Base-by-base conservation (phyloP, 2,113 vertebrate genomes). In the Orycteropus afer region DNA sequence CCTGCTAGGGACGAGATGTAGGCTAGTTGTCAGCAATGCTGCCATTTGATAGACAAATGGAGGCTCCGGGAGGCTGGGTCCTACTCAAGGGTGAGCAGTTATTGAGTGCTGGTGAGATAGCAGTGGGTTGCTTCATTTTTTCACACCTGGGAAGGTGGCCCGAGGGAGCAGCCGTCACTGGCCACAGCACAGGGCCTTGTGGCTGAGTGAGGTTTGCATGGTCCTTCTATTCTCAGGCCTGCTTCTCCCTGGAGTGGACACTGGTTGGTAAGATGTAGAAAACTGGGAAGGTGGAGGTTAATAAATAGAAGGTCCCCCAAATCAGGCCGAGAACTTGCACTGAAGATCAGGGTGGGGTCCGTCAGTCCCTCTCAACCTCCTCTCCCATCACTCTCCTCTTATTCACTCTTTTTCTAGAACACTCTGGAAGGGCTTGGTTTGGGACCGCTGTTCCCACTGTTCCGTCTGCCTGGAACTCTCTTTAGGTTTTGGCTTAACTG, bases 181-280 rank as follows among this genome's bases (percentile, higher is more conserved):
- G 63, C 40, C 37, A 1, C 0, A 2, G 63, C 63, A 0, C 14
- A 27, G 0, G 6, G 18, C 1, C 40, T 22, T 4, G 18, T 15
- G 59, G 49, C 37, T 34, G 69, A 17, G 7, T 5, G 11, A 2
- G 25, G 15, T 22, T 34, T 3, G n/a, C 1, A 27, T 2, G 5
- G 17, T 32, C n/a, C 2, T 74, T 49, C 29, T 32, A 77, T 45
- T 27, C 53, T 47, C 22, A 47, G 55, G 14, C 40, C 4, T 0
- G 14, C 14, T 53, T 14, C 59, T 40, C 57, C 22, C 42, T 3
- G 40, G 34, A 49, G 34, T 42, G 78, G 65, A 71, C 22, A 1
- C 0, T 3, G 57, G 3, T 34, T 9, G 0, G 29, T 14, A 13
- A 67, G 40, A 13, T 32, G 15, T 14, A 37, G 51, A 18, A 25